Evolutionary conservation across 1,140 invertebrate genomes (phyloP).

Genomic region (Ips nitidus): DNA sequence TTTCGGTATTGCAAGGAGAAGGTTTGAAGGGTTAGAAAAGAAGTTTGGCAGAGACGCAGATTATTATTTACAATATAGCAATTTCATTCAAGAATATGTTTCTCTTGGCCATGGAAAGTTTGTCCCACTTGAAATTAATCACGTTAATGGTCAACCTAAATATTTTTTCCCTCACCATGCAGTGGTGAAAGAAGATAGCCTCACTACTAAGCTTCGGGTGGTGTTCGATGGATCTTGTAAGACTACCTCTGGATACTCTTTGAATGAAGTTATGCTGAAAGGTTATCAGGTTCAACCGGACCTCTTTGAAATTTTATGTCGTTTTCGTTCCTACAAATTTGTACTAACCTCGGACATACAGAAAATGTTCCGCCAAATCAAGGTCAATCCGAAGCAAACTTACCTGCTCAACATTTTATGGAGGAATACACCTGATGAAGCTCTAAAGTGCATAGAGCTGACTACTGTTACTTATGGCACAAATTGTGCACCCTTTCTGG

Average conservation of each 20-base stretch:
- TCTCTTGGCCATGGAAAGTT: constrained; percentile 40
- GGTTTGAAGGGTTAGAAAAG: constrained; percentile 21
- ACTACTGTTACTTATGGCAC: constrained; percentile 27
- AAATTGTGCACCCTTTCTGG: neutral
- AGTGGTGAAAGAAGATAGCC: constrained; percentile 31
- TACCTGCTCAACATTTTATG: constrained; percentile 20
- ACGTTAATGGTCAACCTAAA: too few relatives aligned
- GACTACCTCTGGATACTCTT: constrained; percentile 44
- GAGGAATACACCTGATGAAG: constrained; percentile 10
- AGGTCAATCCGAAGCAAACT: constrained; percentile 10
- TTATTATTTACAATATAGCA: constrained; percentile 28
- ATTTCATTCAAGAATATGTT: constrained; percentile 46
- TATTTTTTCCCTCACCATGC: constrained; percentile 43
- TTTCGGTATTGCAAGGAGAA: constrained; percentile 5
- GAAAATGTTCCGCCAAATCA: constrained; percentile 22
- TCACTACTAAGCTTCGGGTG: too few relatives aligned
- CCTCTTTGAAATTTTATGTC: constrained; percentile 23
- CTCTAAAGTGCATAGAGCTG: constrained; percentile 20
- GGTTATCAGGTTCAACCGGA: constrained; percentile 33
- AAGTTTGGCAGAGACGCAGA: constrained; percentile 2
- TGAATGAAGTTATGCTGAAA: constrained; percentile 42
- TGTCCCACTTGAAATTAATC: neutral
- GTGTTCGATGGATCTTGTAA: constrained; percentile 42
- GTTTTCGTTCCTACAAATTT: constrained; percentile 13
- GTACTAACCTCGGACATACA: constrained; percentile 19